These are phyloP conservation scores for Caenorhabditis japonica DNA, from an alignment of 2,888 invertebrate genomes.

Conservation along the genomic window DNA sequence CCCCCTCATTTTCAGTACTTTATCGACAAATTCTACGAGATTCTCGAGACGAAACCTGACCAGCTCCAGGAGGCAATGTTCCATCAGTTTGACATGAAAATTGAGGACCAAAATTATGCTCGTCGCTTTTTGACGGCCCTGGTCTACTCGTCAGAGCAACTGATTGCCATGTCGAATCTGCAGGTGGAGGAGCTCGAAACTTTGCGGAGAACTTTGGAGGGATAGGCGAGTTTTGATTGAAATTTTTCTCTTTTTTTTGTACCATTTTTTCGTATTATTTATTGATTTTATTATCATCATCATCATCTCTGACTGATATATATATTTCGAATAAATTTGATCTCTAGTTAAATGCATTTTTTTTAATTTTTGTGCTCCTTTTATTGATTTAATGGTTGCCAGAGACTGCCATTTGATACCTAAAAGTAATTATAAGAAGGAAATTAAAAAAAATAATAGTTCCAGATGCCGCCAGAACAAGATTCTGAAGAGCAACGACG, in stretches of 20 bases:
- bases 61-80: slow-evolving; percentile 27
- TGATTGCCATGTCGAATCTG: slow-evolving; percentile 16
- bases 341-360: not conserved
- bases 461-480: slow-evolving; percentile 7
- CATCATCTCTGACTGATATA: slow-evolving; percentile 1
- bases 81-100: slow-evolving; percentile 36
- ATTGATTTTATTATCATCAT: slow-evolving; percentile 3
- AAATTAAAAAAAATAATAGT: no score
- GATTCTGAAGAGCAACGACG: slow-evolving; percentile 30
- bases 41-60: slow-evolving; percentile 27
- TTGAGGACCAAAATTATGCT: slow-evolving; percentile 40
- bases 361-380: not conserved
- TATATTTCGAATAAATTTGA: not conserved
- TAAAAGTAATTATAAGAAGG: no score
- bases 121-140: slow-evolving; percentile 32
- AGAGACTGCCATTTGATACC: no score
- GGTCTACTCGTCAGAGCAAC: slow-evolving; percentile 24
- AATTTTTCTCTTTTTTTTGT: slow-evolving; percentile 1
- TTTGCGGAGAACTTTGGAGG: slow-evolving; percentile 25
- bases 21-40: slow-evolving; percentile 40
- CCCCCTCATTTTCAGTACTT: slow-evolving; percentile 40
- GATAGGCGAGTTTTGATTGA: slow-evolving; percentile 10
- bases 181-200: slow-evolving; percentile 35
- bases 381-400: not conserved
- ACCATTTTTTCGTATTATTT: slow-evolving; percentile 7